A percentile compares a stretch with the other conserved stretches of the same genome.
These are phyloP conservation scores for Regulus satrapa DNA, from an alignment of 2,113 vertebrate species.

Conservation along the genomic window DNA sequence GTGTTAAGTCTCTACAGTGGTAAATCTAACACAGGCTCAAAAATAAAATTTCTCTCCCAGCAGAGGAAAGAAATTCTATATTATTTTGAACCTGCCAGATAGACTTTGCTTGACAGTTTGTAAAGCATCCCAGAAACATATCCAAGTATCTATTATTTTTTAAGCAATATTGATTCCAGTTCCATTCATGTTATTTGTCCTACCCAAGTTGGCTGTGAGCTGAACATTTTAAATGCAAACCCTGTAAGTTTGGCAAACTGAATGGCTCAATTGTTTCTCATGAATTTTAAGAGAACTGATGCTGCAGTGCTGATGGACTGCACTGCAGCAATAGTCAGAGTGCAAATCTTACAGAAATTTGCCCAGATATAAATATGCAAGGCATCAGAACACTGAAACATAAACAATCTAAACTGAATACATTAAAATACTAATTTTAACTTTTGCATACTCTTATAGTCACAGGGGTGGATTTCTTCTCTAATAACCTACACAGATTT, in stretches of 20 bases:
- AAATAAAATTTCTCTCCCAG: neutral
- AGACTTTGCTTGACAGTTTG: neutral
- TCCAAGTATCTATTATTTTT: neutral
- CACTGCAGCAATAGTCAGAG: neutral
- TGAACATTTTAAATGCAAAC: neutral
- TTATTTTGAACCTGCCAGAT: neutral
- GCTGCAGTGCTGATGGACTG: neutral
- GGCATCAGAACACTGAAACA: neutral
- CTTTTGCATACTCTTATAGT: neutral
- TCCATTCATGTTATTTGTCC: neutral
- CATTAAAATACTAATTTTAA: neutral
- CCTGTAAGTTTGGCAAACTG: neutral
- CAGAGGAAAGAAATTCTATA: neutral
- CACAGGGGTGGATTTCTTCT: neutral
- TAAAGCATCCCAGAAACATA: neutral
- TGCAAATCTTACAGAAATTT: neutral
- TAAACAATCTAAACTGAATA: neutral
- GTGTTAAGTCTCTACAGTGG: neutral
- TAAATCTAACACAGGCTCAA: neutral
- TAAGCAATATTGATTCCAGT: neutral
- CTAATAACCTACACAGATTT: neutral
- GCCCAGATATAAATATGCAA: neutral
- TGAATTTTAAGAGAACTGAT: neutral
- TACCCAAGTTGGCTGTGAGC: neutral
- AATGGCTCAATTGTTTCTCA: neutral